Base-by-base conservation (phyloP, 1,140 invertebrate species). In the Leptoteleia sp. region DNA sequence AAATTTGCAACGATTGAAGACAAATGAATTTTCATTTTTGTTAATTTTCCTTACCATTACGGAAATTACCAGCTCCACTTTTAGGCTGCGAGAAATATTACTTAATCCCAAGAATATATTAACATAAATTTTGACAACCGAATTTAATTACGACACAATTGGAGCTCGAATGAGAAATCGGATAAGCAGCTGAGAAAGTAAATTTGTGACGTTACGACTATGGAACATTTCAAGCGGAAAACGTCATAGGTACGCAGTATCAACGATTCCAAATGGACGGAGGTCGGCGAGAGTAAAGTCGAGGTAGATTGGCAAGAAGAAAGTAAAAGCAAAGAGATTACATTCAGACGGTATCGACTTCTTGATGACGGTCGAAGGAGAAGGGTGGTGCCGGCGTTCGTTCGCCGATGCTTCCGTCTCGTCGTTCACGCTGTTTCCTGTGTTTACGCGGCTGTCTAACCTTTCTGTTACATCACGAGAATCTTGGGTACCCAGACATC, bases 381-480 rank as follows among this genome's bases (percentile, higher is more conserved):
- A n/a, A 22, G 15, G 37, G 62, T 17, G 15, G 33, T 27, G 48
- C 16, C 64, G 70, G 64, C 76, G 65, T 79, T 59, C 62, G 70
- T 64, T 70, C 48, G 25, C 25, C 64, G 45, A 73, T 70, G 64
- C 57, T 81, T 82, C 80, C 75, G 76, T 76, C 67, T 84, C 70
- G 65, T 79, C 80, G 61, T 78, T 68, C 54, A 47, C 61, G 73
- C 81, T 80, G 79, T 79, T 85, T 85, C 82, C 82, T 81, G 81
- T 85, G 82, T 85, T 85, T 85, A 85, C 82, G 82, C 57, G 80
- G 78, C 80, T 78, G 79, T 81, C 82, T 79, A 80, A 84, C 82
- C 70, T 83, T 79, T 83, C 76, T n/a, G 78, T 82, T 79, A 78
- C 50, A 59, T 71, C 52, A 29, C 3, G n/a, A n/a, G 48, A 70